phyloP scores from a whole-genome alignment of 2,888 invertebrate species.

The Agrochola lychnidis region DNA sequence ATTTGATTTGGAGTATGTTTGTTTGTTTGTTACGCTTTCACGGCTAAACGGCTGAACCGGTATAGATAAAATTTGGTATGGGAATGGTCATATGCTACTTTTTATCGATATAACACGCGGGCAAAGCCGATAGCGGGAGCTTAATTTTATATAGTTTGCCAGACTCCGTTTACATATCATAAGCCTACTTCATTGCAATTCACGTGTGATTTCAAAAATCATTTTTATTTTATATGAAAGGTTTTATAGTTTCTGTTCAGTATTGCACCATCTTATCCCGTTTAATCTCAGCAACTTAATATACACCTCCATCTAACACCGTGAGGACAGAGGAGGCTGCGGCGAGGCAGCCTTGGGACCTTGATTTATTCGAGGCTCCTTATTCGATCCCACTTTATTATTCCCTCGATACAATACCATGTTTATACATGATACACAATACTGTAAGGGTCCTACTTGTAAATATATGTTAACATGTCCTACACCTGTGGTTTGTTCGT shows the following conservation, averaged over 20 bases:
- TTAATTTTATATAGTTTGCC: neutral
- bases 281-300: conserved; percentile 55
- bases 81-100: too few species aligned
- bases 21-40: too few species aligned
- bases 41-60: too few species aligned
- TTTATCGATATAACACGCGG: too few species aligned
- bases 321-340: conserved; percentile 55
- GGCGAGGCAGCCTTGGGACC: conserved; percentile 66
- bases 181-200: neutral
- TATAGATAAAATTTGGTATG: too few species aligned
- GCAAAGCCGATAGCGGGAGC: too few species aligned
- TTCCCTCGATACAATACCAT: conserved; percentile 65
- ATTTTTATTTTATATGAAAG: neutral
- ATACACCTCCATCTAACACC: conserved; percentile 62
- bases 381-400: conserved; percentile 73
- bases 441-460: conserved; percentile 51
- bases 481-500: conserved; percentile 38
- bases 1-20: too few species aligned
- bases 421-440: conserved; percentile 66
- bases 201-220: neutral
- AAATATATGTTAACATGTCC: conserved; percentile 48
- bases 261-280: conserved; percentile 12
- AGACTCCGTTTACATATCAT: neutral
- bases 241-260: neutral
- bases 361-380: conserved; percentile 75